phyloP scores from a whole-genome alignment of 1,140 invertebrate genomes.

The Halyomorpha halys region DNA sequence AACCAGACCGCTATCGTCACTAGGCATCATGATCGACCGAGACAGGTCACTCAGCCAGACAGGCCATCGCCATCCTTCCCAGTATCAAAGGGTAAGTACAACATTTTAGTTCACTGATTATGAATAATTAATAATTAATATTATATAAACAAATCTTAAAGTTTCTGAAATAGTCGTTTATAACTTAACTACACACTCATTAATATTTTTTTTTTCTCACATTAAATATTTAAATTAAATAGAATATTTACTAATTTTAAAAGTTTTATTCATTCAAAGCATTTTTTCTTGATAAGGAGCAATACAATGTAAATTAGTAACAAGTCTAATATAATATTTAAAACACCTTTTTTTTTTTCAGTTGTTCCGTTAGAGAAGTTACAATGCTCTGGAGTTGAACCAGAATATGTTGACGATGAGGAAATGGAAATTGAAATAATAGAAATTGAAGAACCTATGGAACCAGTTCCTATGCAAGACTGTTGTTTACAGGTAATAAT shows the following conservation, averaged over 20 bases:
- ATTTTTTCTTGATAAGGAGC: no score
- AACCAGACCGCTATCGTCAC: slow-evolving; percentile 70
- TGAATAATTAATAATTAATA: no score
- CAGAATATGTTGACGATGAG: slow-evolving; percentile 36
- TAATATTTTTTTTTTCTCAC: no score
- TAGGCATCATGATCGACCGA: background rate
- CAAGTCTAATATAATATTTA: no score
- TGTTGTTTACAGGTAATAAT: slow-evolving; percentile 67
- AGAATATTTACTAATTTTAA: no score
- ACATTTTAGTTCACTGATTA: background rate
- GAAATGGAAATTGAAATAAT: slow-evolving; percentile 72
- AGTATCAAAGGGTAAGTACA: slow-evolving; percentile 13
- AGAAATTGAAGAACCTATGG: slow-evolving; percentile 65
- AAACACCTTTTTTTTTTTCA: background rate
- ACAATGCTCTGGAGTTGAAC: slow-evolving; percentile 23
- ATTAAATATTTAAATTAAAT: no score
- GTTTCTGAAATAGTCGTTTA: no score
- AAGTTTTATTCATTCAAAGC: no score
- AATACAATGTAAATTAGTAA: no score
- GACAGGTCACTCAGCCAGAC: background rate
- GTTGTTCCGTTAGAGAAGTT: slow-evolving; percentile 29
- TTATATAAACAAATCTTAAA: no score
- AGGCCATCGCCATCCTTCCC: slow-evolving; percentile 4
- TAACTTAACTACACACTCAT: no score
- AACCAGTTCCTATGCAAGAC: slow-evolving; percentile 71